Evolutionary conservation across 2,113 vertebrate genomes (phyloP), one percentile per base, ranked within the genome.

Genomic region (Brachypteracias leptosomus): DNA sequence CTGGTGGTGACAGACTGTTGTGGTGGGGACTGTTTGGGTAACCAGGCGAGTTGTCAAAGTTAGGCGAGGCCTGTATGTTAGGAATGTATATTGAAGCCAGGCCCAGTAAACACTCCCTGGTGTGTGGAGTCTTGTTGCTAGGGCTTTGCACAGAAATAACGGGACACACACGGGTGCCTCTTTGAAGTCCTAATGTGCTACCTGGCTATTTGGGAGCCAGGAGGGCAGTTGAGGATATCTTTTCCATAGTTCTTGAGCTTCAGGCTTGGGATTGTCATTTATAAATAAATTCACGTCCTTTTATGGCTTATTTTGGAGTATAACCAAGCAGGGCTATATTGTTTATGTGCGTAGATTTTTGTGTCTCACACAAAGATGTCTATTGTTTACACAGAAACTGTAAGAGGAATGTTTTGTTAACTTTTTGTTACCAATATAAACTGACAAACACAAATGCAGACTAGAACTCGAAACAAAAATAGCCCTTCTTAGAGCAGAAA

Each of bases 321-420:
- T 15, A 44, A 75, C 82, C 72, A 65, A 92, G 68, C 49, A 24
- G 75, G 74, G 46, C 52, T 71, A 4, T 70, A 89, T 78, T 84
- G 92, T 90, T 95, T 90, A 52, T n/a, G n/a, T 58, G 35, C 0
- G 1, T 71, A 40, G 65, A 71, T 81, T 66, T 75, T 65, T 54
- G 21, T 62, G 59, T 88, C 59, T 88, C n/a, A 16, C 71, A 80
- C 85, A 88, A 71, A 93, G 85, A 83, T 80, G 78, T 71, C 85
- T 92, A 8, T 93, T 94, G 79, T 94, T 96, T 89, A 92, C 68
- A 47, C 52, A 68, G 85, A 92, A 94, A 86, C 86, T 72, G 44
- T 72, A 68, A 90, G 54, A 63, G 44, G 54, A 92, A 75, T 75
- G 73, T 89, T 93, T 81, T 92, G 65, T 68, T 95, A 94, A 90